These are phyloP conservation scores for Bursaphelenchus okinawaensis DNA, from an alignment of 2,888 invertebrate genomes.

Conservation along the genomic window DNA sequence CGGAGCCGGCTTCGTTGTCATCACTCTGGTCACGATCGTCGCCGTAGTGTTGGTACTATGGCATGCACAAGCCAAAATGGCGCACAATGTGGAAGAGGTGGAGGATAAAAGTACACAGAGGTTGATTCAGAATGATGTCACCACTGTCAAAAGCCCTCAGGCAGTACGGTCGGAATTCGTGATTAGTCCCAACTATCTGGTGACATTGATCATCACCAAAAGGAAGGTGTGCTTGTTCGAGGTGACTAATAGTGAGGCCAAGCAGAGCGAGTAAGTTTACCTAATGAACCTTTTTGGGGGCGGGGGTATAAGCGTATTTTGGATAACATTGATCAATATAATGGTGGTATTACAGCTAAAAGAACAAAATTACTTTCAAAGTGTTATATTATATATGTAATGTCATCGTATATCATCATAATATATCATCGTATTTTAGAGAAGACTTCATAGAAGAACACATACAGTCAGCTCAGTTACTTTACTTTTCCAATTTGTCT, in stretches of 20 bases:
- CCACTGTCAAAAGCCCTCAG: neutral
- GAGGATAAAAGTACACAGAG: neutral
- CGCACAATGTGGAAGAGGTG: neutral
- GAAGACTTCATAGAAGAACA: constrained; percentile 33
- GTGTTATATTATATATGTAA: too few relatives aligned
- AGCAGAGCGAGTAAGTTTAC: constrained; percentile 28
- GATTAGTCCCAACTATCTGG: constrained; percentile 40
- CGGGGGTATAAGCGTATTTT: neutral
- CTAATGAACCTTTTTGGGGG: neutral
- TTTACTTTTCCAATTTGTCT: constrained; percentile 49
- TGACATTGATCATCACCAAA: constrained; percentile 46
- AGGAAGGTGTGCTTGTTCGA: constrained; percentile 48
- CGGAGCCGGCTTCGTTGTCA: neutral
- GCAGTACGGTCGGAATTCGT: constrained; percentile 28
- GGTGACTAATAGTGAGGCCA: constrained; percentile 37
- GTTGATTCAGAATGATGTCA: neutral
- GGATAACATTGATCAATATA: too few relatives aligned
- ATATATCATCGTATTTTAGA: constrained; percentile 1
- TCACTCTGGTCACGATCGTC: neutral
- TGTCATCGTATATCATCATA: too few relatives aligned
- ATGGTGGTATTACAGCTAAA: too few relatives aligned
- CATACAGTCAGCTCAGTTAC: constrained; percentile 44
- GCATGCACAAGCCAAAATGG: neutral
- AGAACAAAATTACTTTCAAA: too few relatives aligned
- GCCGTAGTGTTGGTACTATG: neutral